These are phyloP conservation scores for Zoanthus sansibaricus DNA, from an alignment of 92 coral and sea anemone species.

Conservation along the genomic window DNA sequence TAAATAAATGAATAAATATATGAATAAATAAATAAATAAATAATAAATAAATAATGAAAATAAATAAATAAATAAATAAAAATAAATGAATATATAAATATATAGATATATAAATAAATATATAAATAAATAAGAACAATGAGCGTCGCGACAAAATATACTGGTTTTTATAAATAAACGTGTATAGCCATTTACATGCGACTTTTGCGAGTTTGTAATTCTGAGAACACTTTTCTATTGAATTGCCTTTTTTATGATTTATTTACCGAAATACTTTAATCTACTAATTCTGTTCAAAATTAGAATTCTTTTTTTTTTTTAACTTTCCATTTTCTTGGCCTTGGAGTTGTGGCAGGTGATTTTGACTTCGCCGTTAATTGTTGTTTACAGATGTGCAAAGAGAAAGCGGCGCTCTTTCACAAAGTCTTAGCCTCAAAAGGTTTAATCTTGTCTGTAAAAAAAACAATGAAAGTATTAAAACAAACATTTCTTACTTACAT, in stretches of 20 bases:
- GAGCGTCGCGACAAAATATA: no score
- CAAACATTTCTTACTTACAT: background rate
- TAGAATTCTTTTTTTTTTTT: background rate
- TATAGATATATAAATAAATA: no score
- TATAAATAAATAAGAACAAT: no score
- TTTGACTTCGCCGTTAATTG: background rate
- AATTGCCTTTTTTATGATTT: background rate
- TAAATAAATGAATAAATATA: no score
- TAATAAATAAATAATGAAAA: no score
- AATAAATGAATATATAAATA: no score
- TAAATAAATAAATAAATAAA: no score
- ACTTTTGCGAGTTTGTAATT: background rate
- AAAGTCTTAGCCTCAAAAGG: conserved; percentile 16
- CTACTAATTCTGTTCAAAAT: background rate
- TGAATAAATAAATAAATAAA: no score
- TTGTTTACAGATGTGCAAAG: conserved; percentile 2
- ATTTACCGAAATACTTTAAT: background rate
- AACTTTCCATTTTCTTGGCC: no score
- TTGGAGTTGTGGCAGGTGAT: background rate
- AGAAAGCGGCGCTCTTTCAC: conserved; percentile 12
- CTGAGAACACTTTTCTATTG: no score
- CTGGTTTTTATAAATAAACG: no score
- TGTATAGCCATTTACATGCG: background rate
- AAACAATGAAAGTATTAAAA: background rate
- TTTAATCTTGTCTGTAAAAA: background rate